These are phyloP conservation scores for Turnix velox DNA, from an alignment of 2,113 vertebrate genomes.

Conservation along the genomic window DNA sequence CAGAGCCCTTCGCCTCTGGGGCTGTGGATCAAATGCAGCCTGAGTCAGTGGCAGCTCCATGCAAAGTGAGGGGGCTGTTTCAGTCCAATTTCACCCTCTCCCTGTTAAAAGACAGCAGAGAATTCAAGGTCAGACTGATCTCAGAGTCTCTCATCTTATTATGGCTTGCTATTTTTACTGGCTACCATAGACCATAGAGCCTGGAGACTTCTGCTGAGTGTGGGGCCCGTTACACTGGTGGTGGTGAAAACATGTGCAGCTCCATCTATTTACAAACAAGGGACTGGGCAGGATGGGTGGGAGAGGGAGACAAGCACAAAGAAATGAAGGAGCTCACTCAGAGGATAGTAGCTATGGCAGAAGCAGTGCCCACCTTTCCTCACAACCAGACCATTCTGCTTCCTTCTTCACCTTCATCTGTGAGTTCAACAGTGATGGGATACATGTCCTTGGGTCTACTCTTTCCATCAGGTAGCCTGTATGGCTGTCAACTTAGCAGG, in stretches of 20 bases:
- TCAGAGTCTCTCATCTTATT: conserved; percentile 57
- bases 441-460: not conserved
- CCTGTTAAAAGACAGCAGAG: conserved; percentile 43
- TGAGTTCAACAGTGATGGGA: not conserved
- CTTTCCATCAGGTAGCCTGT: not conserved
- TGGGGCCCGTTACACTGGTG: not conserved
- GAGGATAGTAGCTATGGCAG: not conserved
- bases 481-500: not conserved
- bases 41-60: conserved; percentile 30
- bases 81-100: conserved; percentile 43
- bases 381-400: not conserved
- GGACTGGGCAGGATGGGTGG: not conserved
- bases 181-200: not conserved
- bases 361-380: not conserved
- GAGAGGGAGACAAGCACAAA: not conserved
- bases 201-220: not conserved
- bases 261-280: not conserved
- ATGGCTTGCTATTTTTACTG: conserved; percentile 48
- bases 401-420: not conserved
- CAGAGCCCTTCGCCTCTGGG: conserved; percentile 43
- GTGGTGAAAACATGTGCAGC: not conserved
- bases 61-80: conserved; percentile 43
- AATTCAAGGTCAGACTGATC: conserved; percentile 57
- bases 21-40: conserved; percentile 52
- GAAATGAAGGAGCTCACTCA: not conserved